A percentile compares a stretch with the other conserved stretches of the same genome.
Conservation (phyloP, 2,113 vertebrate genomes). For the Gallinago paraguaiae region DNA sequence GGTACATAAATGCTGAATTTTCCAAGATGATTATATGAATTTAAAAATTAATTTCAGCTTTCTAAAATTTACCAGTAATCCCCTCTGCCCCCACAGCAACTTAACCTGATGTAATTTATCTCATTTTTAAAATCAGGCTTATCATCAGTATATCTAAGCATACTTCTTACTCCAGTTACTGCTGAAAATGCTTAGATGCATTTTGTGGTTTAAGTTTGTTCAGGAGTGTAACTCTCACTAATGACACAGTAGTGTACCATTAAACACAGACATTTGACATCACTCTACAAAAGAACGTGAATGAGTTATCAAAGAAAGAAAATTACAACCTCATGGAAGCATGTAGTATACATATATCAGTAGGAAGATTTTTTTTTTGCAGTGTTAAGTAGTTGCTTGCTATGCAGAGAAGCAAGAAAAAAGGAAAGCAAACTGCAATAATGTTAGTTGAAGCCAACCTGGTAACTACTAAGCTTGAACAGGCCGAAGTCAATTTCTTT, state of each 20-base stretch:
- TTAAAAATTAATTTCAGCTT: constrained; percentile 17
- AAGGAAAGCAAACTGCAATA: background rate
- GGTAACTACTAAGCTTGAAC: background rate
- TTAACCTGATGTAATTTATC: background rate
- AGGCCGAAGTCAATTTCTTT: background rate
- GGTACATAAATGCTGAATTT: background rate
- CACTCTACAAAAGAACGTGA: background rate
- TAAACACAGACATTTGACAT: background rate
- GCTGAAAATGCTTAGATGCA: background rate
- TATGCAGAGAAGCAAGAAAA: background rate
- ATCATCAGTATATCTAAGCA: background rate
- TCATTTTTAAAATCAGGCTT: background rate
- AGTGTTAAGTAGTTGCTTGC: background rate
- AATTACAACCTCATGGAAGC: background rate
- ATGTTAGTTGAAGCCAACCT: background rate
- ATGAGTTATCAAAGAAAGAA: background rate
- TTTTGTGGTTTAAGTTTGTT: background rate
- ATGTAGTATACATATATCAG: background rate
- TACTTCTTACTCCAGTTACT: background rate
- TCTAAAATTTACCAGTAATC: constrained; percentile 1
- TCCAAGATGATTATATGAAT: background rate
- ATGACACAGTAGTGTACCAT: background rate
- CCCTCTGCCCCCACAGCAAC: background rate
- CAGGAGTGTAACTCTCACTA: background rate
- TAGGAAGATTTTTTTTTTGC: background rate